Percentiles rank a stretch among this genome's conserved stretches.
Evolutionary conservation across 2,797 vertebrate species (phyloP).

Genomic region (Helicolenus hilgendorfi): DNA sequence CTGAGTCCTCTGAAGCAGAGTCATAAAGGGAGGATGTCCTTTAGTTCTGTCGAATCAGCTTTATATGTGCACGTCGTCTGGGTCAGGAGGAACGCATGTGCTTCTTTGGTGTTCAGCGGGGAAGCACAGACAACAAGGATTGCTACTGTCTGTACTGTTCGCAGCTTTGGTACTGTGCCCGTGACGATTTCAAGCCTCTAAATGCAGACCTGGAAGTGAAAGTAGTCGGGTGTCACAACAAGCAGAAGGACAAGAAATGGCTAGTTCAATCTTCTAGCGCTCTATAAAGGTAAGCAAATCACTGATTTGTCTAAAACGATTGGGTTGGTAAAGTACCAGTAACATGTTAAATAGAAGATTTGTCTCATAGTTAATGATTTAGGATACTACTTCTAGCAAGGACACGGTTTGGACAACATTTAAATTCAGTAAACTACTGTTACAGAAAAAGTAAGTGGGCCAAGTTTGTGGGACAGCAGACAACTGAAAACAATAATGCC

Average conservation of each 20-base stretch:
- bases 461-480: conserved; percentile 35
- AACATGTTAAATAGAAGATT: conserved; percentile 8
- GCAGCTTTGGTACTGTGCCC: conserved; percentile 26
- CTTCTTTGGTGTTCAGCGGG: conserved; percentile 69
- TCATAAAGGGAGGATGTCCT: conserved; percentile 31
- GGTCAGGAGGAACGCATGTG: conserved; percentile 85
- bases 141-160: conserved; percentile 55
- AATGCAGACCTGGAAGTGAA: conserved; percentile 82
- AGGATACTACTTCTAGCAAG: conserved; percentile 14
- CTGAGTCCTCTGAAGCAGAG: conserved; percentile 18
- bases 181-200: conserved; percentile 31
- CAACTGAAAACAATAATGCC: conserved; percentile 50
- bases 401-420: conserved; percentile 10
- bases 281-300: conserved; percentile 55
- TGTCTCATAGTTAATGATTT: conserved; percentile 32
- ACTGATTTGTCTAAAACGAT: neutral
- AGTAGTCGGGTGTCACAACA: conserved; percentile 50
- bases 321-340: neutral
- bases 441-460: conserved; percentile 38
- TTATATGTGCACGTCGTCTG: conserved; percentile 38
- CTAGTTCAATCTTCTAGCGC: neutral
- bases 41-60: conserved; percentile 67
- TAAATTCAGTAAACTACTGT: conserved; percentile 1
- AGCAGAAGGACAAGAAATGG: conserved; percentile 40
- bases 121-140: conserved; percentile 77